Base-by-base conservation (phyloP, 2,113 vertebrate genomes). In the Corythornis cristatus region DNA sequence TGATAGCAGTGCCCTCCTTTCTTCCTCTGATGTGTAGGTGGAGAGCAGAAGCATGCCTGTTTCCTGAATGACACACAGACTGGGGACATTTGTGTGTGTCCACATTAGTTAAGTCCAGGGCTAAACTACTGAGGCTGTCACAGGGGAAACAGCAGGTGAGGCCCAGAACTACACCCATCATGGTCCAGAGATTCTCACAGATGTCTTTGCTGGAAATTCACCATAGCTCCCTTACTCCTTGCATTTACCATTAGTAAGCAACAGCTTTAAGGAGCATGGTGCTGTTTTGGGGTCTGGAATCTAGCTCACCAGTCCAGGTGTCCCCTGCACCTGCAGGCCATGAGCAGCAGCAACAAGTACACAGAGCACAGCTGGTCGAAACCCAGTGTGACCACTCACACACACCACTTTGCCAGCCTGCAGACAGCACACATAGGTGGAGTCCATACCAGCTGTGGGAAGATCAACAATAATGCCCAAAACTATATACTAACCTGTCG, bases 401-500 rank as follows among this genome's bases (percentile, higher is more conserved):
- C 1, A 21, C 1, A 2, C 15, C 25, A 6, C 0, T 31, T 67
- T 66, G 73, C 9, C 46, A 51, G 23, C 6, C 0, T 28, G 42
- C 48, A 62, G 54, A 9, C 29, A 54, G 6, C 43, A 19, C 2
- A 1, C 18, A 6, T 18, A 3, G 25, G 16, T 29, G 33, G 18
- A 31, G 21, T 21, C 56, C 3, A 0, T 45, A 33, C 22, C 0
- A 0, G 45, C 35, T 26, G 7, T 43, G 25, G 66, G 19, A 33
- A 56, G 35, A 33, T 18, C 19, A 43, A 22, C 21, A 46, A 3
- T 12, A 58, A 28, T 26, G 11, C 40, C 72, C 5, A 2, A 22
- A 79, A 61, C 16, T 23, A 29, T 1, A 20, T 43, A 57, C 15
- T 37, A 23, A 48, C 29, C 12, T 25, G 14, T 12, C 31, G 9